Base-by-base conservation (phyloP, 1,140 invertebrate species). In the Stegodyphus mimosarum region DNA sequence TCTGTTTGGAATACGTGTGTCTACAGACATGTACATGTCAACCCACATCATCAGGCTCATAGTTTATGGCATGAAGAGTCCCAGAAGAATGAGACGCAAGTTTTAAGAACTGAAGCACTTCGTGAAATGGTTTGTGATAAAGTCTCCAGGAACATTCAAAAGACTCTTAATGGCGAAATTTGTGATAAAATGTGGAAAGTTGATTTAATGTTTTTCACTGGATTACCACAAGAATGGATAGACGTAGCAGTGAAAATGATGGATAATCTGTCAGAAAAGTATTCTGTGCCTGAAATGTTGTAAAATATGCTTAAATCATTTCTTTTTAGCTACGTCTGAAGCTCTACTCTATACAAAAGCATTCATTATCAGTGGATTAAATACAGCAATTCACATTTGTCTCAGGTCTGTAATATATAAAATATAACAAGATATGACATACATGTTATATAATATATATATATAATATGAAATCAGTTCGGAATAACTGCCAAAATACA, bases 81-180 rank as follows among this genome's bases (percentile, higher is more conserved):
- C 33, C 33, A 33, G 33, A 3, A 33, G 33, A 51, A 76, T 0
- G 52, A 52, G 7, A 53, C 18, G 13, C n/a, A 10, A 10, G 50
- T 17, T 9, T 53, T 18, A 48, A 52, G 10, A 0, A 75, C 17
- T 48, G 50, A 18, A 52, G 83, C 83, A 6, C 18, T 86, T 48
- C 5, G 67, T 0, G 83, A 86, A 48, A 86, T 86, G 83, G 48
- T 86, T 2, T 86, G 83, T 49, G 83, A 86, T 51, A 86, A 86
- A 67, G 75, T 78, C 2, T 86, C 83, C 6, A 73, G 83, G 49
- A 64, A 72, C 48, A 11, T 86, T 6, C 83, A 86, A 50, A 86
- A 86, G 49, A 66, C 52, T n/a, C 18, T 86, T 6, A 64, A 52
- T 6, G 83, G 83, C 6, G 50, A 52, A 9, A 6, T 86, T 6